Evolutionary conservation across 2,113 vertebrate species (phyloP), one percentile per base, ranked within the genome.

Genomic region (Conger conger): DNA sequence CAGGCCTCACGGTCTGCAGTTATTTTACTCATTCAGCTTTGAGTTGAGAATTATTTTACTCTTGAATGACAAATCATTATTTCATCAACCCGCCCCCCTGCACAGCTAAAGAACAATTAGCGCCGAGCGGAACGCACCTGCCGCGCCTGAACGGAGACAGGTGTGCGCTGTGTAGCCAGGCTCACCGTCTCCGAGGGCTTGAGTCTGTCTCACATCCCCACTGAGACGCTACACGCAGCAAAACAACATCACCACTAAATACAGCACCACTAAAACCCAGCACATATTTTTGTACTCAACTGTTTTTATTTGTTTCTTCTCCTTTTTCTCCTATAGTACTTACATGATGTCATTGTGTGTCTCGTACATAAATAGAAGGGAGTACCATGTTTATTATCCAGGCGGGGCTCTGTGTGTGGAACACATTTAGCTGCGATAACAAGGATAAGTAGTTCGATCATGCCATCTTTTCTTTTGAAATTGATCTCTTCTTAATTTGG

Each of bases 131-230:
- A 82, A 83, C 76, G 79, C 86, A 81, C 18, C 33, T 4, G 53
- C 84, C 35, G 77, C 13, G 84, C 83, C 85, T 90, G 87, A 89
- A 83, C 81, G 88, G 88, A 84, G 84, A 87, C 93, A 92, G 91
- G 90, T 92, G 89, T 42, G 38, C 38, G n/a, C 38, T 27, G 79
- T 9, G 57, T 40, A 68, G 80, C 38, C 63, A 76, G 36, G 20
- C 76, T 80, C 9, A 4, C 37, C 33, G 54, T 33, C 45, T 57
- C 77, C 7, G 50, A 60, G 40, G 37, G 42, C 77, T 63, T 30
- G 37, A 11, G 79, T 40, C 45, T 50, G 79, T 80, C 45, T 6
- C 27, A 27, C n/a, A 23, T 30, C 38, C 9, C 79, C 27, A 3
- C 42, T 50, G 9, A 3, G 40, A 80, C 79, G 40, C 38, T 50